phyloP scores from a whole-genome alignment of 2,797 vertebrate genomes.

The Molossus alvarezi region DNA sequence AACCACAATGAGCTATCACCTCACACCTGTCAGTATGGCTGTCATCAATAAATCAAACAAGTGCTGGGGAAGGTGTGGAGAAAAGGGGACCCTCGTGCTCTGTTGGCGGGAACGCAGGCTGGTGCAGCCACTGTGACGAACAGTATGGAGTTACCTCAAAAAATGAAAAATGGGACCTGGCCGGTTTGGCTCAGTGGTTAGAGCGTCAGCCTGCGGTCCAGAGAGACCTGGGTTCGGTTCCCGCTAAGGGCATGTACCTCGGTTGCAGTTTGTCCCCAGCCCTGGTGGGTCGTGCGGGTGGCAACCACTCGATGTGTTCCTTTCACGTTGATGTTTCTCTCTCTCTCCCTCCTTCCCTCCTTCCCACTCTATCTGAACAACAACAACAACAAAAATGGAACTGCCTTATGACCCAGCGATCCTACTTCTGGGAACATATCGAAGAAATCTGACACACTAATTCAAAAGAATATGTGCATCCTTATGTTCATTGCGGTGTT shows the following conservation, averaged over 20 bases:
- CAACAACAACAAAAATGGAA: not conserved
- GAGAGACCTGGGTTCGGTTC: no score
- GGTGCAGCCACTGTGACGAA: not conserved
- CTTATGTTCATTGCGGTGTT: not conserved
- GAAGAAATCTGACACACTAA: not conserved
- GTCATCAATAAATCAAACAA: rapidly evolving
- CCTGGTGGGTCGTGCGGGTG: no score
- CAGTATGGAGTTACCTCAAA: not conserved
- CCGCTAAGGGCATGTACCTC: no score
- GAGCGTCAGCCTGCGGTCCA: no score
- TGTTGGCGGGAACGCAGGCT: not conserved
- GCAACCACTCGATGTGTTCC: no score
- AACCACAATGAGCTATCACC: not conserved
- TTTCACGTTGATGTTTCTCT: no score
- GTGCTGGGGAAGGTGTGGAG: not conserved
- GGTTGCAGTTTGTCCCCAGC: no score
- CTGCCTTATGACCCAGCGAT: not conserved
- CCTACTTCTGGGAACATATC: not conserved
- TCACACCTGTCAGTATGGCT: not conserved
- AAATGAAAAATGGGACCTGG: not conserved
- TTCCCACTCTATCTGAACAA: no score
- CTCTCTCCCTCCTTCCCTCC: no score
- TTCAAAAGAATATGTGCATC: not conserved
- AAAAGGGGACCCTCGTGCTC: not conserved
- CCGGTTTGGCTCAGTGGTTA: no score